Evolutionary conservation across 2,888 invertebrate genomes (phyloP), one percentile per base, ranked within the genome.

Genomic region (Acleris cristana): DNA sequence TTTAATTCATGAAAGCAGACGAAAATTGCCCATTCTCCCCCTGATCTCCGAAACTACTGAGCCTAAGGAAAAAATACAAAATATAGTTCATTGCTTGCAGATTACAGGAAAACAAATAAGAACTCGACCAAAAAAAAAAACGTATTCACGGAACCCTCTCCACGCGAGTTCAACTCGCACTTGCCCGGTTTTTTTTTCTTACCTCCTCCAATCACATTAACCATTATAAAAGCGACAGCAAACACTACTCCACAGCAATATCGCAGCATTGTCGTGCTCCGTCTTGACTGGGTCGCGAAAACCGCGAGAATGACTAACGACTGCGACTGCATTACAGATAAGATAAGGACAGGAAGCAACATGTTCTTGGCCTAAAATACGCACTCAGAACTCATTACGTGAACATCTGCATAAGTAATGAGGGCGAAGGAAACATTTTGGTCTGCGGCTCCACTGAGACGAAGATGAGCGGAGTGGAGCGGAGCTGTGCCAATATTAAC

Each of bases 121-220:
- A n/a, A n/a, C n/a, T n/a, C n/a, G n/a, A n/a, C n/a, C n/a, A n/a
- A n/a, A n/a, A n/a, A n/a, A n/a, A n/a, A n/a, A n/a, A n/a, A n/a
- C n/a, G n/a, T n/a, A n/a, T n/a, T n/a, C n/a, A n/a, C n/a, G n/a
- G n/a, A n/a, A n/a, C n/a, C n/a, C n/a, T n/a, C n/a, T n/a, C n/a
- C n/a, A n/a, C n/a, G n/a, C n/a, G n/a, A n/a, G n/a, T n/a, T n/a
- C n/a, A n/a, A n/a, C n/a, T n/a, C n/a, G n/a, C n/a, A n/a, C n/a
- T n/a, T n/a, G n/a, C n/a, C n/a, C n/a, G n/a, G n/a, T n/a, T 30
- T 1, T 30, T 30, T 30, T 0, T 2, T 54, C 55, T 18, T 64
- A 64, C 63, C 63, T 56, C 56, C 63, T 40, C 63, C 63, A 6
- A 18, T 51, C 7, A 40, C 40, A 23, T 40, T n/a, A 40, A 12